Conservation (phyloP, 2,888 invertebrate genomes). For the Andricus quercusramuli region DNA sequence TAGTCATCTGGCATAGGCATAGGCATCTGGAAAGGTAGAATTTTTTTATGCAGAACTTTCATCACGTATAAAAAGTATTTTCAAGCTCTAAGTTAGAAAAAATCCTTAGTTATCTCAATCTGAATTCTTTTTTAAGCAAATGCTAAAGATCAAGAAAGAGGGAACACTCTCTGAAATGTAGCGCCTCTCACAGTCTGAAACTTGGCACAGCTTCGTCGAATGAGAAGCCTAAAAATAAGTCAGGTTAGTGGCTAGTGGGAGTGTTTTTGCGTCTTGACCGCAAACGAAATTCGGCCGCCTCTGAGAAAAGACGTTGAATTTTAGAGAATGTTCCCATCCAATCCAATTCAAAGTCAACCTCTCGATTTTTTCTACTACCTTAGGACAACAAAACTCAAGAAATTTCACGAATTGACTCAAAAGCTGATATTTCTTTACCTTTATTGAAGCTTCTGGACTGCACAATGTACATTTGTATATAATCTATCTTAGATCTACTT, state of each 20-base stretch:
- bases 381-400: not conserved
- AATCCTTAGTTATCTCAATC: not conserved
- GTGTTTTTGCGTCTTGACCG: conserved; percentile 68
- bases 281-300: conserved; percentile 48
- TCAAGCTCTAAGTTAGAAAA: not conserved
- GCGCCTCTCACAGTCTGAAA: conserved; percentile 44
- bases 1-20: too few relatives aligned
- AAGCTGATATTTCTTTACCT: not conserved
- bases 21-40: too few relatives aligned
- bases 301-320: conserved; percentile 60
- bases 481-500: not conserved
- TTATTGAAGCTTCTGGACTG: not conserved
- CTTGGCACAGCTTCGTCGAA: conserved; percentile 58
- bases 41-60: too few relatives aligned
- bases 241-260: conserved; percentile 54
- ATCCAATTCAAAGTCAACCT: not conserved
- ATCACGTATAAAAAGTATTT: not conserved
- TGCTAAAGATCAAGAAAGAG: not conserved
- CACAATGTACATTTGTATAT: too few relatives aligned
- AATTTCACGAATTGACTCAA: not conserved
- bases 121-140: not conserved
- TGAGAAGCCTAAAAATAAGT: conserved; percentile 65
- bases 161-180: conserved; percentile 7
- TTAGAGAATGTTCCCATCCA: not conserved
- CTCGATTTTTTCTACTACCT: not conserved